Evolutionary conservation across 2,113 vertebrate species (phyloP).

Genomic region (Cnemophilus loriae): DNA sequence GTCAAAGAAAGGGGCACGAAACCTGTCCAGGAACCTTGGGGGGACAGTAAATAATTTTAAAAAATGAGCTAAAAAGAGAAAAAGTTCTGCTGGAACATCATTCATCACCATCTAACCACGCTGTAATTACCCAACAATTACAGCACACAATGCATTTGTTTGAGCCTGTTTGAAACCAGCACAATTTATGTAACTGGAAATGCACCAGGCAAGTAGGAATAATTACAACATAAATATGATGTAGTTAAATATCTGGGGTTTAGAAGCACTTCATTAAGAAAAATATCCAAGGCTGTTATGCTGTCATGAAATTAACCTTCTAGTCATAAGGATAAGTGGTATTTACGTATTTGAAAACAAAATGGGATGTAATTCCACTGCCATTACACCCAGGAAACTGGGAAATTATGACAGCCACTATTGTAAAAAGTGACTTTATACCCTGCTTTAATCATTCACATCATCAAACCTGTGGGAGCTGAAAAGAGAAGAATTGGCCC

Average conservation of each 20-base stretch:
- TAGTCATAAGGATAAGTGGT: not conserved
- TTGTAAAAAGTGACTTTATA: not conserved
- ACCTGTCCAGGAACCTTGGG: not conserved
- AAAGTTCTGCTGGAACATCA: not conserved
- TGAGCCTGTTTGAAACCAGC: not conserved
- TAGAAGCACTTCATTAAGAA: conserved; percentile 52
- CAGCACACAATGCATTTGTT: not conserved
- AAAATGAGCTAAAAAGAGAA: not conserved
- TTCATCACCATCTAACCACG: not conserved
- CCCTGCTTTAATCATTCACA: not conserved
- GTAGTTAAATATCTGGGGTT: conserved; percentile 45
- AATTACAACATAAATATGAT: conserved; percentile 42
- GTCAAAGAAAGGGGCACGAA: not conserved
- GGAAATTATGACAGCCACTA: not conserved
- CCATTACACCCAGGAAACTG: not conserved
- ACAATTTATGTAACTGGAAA: conserved; percentile 37
- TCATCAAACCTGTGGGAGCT: not conserved
- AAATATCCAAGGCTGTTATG: conserved; percentile 23
- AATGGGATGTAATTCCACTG: not conserved
- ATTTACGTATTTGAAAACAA: conserved; percentile 16
- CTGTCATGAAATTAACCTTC: conserved; percentile 37
- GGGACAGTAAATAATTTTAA: not conserved
- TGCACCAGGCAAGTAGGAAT: conserved; percentile 13
- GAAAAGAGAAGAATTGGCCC: not conserved
- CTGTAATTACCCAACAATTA: conserved; percentile 22